Base-by-base conservation (phyloP, 2,888 invertebrate genomes). In the Sympetrum striolatum region DNA sequence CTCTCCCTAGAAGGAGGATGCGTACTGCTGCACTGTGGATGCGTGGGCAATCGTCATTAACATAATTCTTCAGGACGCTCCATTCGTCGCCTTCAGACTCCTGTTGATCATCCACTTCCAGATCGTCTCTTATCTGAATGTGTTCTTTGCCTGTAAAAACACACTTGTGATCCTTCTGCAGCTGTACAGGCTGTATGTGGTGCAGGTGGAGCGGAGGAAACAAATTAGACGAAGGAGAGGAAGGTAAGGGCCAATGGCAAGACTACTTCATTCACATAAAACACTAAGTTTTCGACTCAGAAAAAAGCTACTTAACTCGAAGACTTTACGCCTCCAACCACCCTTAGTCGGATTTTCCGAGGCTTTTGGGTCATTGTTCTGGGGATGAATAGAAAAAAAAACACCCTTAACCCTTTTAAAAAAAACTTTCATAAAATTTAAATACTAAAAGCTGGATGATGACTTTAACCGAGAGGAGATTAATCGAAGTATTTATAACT, bases 121-220 rank as follows among this genome's bases (percentile, higher is more conserved):
- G 92, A 98, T 98, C 53, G 97, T 98, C 92, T 98, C 97, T 92
- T 98, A 99, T 93, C 98, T 98, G 96, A 98, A 98, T 93, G 97
- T 98, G 91, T 99, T 99, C 94, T 99, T 99, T 94, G 98, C 98
- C 0, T 98, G 98, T 94, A 97, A 98, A 94, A 98, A 98, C 93
- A 97, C 97, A 0, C 94, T 98, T 93, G 98, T 99, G 15, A 98
- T 98, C 91, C 94, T 98, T 0, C 95, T 99, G 0, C 98, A 98
- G 93, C 94, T 98, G 91, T 98, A 98, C 93, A 95, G 98, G 10
- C 94, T 98, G 0, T 97, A 97, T 93, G 97, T 98, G 0, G 96
- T 98, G 0, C 96, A 97, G 91, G 92, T 92, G 90, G 93, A 93
- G 91, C 92, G 92, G 90, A 92, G 92, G 86, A 93, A 93, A 91